phyloP scores from a whole-genome alignment of 2,797 vertebrate species.

The Propithecus perrieri region DNA sequence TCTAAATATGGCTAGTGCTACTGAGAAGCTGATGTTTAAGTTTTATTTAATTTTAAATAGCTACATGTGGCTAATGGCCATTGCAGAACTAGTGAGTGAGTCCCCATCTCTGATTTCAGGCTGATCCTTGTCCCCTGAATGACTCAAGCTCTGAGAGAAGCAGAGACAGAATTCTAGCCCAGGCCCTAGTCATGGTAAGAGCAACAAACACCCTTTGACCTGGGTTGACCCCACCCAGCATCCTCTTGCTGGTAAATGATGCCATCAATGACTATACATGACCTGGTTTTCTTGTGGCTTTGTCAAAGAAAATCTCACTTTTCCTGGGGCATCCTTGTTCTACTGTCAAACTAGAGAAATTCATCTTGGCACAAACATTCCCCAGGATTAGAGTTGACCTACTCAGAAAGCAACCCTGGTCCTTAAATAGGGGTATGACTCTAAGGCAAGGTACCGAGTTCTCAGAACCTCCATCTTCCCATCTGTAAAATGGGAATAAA shows the following conservation, averaged over 20 bases:
- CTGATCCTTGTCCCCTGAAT: not conserved
- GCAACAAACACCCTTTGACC: not conserved
- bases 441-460: not conserved
- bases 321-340: not conserved
- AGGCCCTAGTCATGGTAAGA: no score
- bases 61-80: not conserved
- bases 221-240: not conserved
- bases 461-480: not conserved
- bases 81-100: not conserved
- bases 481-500: not conserved
- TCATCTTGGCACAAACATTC: not conserved
- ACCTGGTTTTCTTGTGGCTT: not conserved
- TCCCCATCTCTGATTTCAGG: not conserved
- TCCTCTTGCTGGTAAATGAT: not conserved
- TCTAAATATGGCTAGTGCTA: not conserved
- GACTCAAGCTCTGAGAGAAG: not conserved
- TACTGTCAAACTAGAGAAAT: not conserved
- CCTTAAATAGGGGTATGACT: not conserved
- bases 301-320: not conserved
- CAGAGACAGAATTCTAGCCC: not conserved
- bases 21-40: not conserved
- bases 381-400: not conserved
- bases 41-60: not conserved
- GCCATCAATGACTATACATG: not conserved
- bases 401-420: not conserved